Evolutionary conservation across 2,113 vertebrate genomes (phyloP).

Genomic region (Chitala chitala): DNA sequence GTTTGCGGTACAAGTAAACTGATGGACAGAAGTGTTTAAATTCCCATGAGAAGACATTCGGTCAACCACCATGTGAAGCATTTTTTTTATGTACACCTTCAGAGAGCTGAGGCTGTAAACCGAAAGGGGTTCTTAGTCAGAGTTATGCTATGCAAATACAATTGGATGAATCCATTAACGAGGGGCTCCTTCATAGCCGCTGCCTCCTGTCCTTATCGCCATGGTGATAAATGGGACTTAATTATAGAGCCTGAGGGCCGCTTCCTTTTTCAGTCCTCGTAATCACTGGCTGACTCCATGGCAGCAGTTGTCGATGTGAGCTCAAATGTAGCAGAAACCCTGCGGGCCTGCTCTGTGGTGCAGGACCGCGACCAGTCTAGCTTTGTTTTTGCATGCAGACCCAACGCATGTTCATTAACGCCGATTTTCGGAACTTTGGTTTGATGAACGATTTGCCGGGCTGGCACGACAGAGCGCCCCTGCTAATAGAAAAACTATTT

Average conservation of each 20-base stretch:
- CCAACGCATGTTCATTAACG: too few relatives aligned
- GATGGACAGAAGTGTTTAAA: too few relatives aligned
- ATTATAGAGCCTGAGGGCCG: background rate
- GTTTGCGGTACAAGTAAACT: slow-evolving; percentile 20
- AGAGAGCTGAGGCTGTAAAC: background rate
- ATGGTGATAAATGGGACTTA: slow-evolving; percentile 15
- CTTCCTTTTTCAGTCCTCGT: background rate
- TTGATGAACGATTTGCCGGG: too few relatives aligned
- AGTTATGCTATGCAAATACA: too few relatives aligned
- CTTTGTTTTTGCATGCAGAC: too few relatives aligned
- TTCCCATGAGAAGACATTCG: too few relatives aligned
- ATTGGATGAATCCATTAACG: too few relatives aligned
- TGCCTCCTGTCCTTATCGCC: slow-evolving; percentile 8
- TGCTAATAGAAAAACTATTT: too few relatives aligned
- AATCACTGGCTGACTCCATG: background rate
- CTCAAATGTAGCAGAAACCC: background rate
- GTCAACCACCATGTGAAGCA: background rate
- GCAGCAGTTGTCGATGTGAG: background rate
- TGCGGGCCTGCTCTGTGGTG: too few relatives aligned
- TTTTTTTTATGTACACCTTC: background rate
- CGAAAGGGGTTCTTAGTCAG: background rate
- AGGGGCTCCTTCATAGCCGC: slow-evolving; percentile 2
- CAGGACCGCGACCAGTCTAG: too few relatives aligned
- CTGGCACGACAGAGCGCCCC: too few relatives aligned
- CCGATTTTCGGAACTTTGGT: too few relatives aligned